Evolutionary conservation across 1,140 invertebrate species (phyloP).

Genomic region (Bombus vancouverensis): DNA sequence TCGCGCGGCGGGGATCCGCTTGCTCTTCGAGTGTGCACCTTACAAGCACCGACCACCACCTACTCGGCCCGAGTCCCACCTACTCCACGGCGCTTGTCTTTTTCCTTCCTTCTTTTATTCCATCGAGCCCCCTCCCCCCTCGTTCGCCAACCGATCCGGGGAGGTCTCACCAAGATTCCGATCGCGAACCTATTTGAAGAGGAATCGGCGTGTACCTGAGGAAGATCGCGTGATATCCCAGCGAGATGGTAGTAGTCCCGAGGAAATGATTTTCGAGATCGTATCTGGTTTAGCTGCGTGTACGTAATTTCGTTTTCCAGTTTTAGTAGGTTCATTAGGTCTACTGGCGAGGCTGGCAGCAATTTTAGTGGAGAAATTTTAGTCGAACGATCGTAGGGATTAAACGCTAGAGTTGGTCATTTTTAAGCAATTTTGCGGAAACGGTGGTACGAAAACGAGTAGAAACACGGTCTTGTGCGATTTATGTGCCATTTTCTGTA

Average conservation of each 20-base stretch:
- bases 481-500: too few relatives aligned
- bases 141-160: not conserved
- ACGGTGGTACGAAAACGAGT: too few relatives aligned
- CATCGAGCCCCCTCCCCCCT: not conserved
- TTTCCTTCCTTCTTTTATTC: not conserved
- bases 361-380: too few relatives aligned
- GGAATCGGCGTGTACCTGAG: too few relatives aligned
- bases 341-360: too few relatives aligned
- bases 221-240: not conserved
- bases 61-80: not conserved
- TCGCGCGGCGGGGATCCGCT: slow-evolving; percentile 51
- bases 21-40: slow-evolving; percentile 17
- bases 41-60: slow-evolving; percentile 23
- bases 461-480: not conserved
- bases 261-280: too few relatives aligned
- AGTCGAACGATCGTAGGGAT: too few relatives aligned
- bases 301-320: too few relatives aligned
- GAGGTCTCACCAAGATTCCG: not conserved
- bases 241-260: not conserved
- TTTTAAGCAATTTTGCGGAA: not conserved
- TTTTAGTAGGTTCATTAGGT: too few relatives aligned
- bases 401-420: accelerated
- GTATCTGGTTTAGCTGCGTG: too few relatives aligned
- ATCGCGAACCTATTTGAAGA: not conserved
- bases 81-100: not conserved